Evolutionary conservation across 2,888 invertebrate species (phyloP).

Genomic region (Drosophila meridiana): DNA sequence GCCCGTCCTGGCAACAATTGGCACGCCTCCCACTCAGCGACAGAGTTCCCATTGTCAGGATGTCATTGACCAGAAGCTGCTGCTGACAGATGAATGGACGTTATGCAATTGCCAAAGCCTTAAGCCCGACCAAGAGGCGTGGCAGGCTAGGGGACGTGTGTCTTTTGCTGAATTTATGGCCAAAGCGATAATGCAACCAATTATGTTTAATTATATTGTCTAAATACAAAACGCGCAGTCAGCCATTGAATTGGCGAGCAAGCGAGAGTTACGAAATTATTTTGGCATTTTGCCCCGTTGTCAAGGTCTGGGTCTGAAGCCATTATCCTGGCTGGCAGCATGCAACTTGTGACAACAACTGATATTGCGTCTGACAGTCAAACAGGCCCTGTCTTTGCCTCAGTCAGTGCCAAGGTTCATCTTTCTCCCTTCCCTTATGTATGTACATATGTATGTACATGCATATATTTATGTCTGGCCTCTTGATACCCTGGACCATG

Average conservation of each 20-base stretch:
- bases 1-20: slow-evolving; percentile 22
- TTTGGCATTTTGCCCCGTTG: slow-evolving; percentile 68
- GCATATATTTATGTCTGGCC: not conserved
- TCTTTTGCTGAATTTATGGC: not conserved
- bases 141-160: not conserved
- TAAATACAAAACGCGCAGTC: slow-evolving; percentile 13
- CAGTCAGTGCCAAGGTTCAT: not conserved
- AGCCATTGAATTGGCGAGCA: slow-evolving; percentile 27
- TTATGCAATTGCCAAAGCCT: slow-evolving; percentile 24
- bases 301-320: slow-evolving; percentile 43
- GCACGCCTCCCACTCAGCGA: not conserved
- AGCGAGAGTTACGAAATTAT: slow-evolving; percentile 66
- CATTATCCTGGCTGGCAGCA: slow-evolving; percentile 36
- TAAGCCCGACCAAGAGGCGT: not conserved
- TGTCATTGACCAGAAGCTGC: slow-evolving; percentile 39
- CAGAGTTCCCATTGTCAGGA: slow-evolving; percentile 21
- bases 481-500: not conserved
- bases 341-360: slow-evolving; percentile 18
- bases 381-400: not conserved
- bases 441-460: not conserved
- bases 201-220: slow-evolving; percentile 35
- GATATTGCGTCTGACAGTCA: slow-evolving; percentile 26
- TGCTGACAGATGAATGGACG: slow-evolving; percentile 32
- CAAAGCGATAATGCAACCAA: slow-evolving; percentile 9
- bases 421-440: not conserved